A percentile compares a stretch with the other conserved stretches of the same genome.
Conservation (phyloP, 2,888 invertebrate species). For the Andrena bucephala region DNA sequence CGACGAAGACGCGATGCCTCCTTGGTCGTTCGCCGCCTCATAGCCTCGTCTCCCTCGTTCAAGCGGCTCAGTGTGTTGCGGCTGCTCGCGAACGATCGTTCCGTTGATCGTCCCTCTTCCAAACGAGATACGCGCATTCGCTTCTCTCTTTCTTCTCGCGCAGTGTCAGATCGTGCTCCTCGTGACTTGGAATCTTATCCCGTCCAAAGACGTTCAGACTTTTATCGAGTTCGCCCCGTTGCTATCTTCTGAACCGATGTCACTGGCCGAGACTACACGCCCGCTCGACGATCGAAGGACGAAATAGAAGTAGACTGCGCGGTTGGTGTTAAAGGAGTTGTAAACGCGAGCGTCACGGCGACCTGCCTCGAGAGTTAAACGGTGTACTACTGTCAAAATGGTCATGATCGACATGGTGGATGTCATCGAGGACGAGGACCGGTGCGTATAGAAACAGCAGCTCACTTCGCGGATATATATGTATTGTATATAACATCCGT, state of each 20-base stretch:
- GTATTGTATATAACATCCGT: not conserved
- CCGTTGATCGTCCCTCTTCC: constrained; percentile 12
- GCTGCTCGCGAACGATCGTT: constrained; percentile 46
- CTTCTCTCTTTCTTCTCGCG: not conserved
- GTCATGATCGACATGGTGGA: constrained; percentile 84
- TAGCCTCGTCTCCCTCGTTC: constrained; percentile 44
- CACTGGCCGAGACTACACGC: not conserved
- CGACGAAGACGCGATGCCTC: constrained; percentile 50
- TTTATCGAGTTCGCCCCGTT: not conserved
- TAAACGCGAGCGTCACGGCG: not conserved
- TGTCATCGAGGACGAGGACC: constrained; percentile 82
- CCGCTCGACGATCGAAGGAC: not conserved
- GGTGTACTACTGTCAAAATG: constrained; percentile 72
- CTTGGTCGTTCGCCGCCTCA: constrained; percentile 37
- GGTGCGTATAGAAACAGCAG: constrained; percentile 73
- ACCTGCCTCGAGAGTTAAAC: not conserved
- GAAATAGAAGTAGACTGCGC: not conserved
- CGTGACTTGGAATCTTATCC: not conserved
- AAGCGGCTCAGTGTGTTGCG: constrained; percentile 59
- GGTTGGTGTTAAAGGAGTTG: not conserved
- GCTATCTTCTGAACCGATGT: constrained; percentile 17
- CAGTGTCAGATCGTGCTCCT: not conserved
- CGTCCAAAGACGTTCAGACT: not conserved
- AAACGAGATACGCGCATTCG: not conserved
- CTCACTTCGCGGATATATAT: not conserved